A percentile compares a stretch with the other conserved stretches of the same genome.
Conservation (phyloP, 2,888 invertebrate genomes). For the Philereme transversata region DNA sequence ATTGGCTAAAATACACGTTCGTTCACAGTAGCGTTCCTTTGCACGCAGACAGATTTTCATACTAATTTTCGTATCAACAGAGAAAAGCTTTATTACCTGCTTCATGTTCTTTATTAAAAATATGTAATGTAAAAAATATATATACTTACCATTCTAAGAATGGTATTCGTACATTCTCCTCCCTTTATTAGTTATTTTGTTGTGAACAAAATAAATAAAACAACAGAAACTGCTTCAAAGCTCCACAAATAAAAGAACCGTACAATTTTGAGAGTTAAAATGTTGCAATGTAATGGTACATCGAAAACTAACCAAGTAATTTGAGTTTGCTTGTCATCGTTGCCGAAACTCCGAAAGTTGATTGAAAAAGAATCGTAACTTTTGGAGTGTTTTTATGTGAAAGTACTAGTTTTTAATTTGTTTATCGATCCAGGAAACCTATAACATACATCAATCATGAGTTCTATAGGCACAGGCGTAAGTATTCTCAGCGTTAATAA, state of each 20-base stretch:
- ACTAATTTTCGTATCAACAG: too few species aligned
- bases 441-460: slow-evolving; percentile 85
- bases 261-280: not conserved
- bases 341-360: slow-evolving; percentile 41
- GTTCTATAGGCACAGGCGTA: slow-evolving; percentile 98
- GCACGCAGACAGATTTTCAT: not conserved
- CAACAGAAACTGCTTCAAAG: too few species aligned
- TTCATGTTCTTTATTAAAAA: too few species aligned
- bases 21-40: not conserved
- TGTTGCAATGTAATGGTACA: slow-evolving; percentile 10
- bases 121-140: too few species aligned
- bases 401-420: slow-evolving; percentile 24
- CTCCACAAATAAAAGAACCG: too few species aligned
- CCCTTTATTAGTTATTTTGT: too few species aligned
- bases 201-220: too few species aligned
- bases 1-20: not conserved
- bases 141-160: too few species aligned
- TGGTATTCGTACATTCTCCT: too few species aligned
- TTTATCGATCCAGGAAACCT: slow-evolving; percentile 24
- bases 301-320: slow-evolving; percentile 41
- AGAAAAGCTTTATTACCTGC: too few species aligned
- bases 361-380: slow-evolving; percentile 40
- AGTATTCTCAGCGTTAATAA: slow-evolving; percentile 65
- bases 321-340: slow-evolving; percentile 70
- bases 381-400: slow-evolving; percentile 29